Evolutionary conservation across 2,888 invertebrate species (phyloP).

Genomic region (Plebejus argus): DNA sequence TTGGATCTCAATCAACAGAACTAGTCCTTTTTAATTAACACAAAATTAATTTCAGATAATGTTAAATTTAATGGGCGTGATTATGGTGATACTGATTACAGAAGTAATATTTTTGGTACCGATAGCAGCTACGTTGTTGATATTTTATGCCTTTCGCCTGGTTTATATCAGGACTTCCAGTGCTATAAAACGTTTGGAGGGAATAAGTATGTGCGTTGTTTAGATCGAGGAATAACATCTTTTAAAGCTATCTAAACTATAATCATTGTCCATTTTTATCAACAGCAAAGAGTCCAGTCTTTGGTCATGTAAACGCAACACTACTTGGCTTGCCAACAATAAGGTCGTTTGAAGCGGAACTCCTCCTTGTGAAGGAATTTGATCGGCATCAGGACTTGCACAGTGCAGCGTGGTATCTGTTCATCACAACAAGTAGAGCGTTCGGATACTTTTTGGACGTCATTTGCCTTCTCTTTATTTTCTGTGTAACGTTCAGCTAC

Average conservation of each 20-base stretch:
- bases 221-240: neutral
- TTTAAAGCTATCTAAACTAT: neutral
- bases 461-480: slow-evolving; percentile 83
- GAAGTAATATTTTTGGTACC: slow-evolving; percentile 71
- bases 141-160: slow-evolving; percentile 83
- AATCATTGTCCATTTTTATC: neutral
- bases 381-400: slow-evolving; percentile 82
- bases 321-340: slow-evolving; percentile 90
- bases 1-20: too few species aligned
- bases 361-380: slow-evolving; percentile 81
- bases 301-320: slow-evolving; percentile 89
- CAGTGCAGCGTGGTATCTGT: slow-evolving; percentile 85
- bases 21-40: neutral
- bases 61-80: slow-evolving; percentile 87
- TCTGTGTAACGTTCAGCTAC: slow-evolving; percentile 84
- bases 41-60: slow-evolving; percentile 82
- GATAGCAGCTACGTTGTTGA: slow-evolving; percentile 77
- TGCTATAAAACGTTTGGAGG: slow-evolving; percentile 85
- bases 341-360: slow-evolving; percentile 86
- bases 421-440: slow-evolving; percentile 82
- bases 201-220: slow-evolving; percentile 78
- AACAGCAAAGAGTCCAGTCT: slow-evolving; percentile 91
- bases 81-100: slow-evolving; percentile 87
- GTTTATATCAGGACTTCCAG: slow-evolving; percentile 86
- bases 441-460: slow-evolving; percentile 85